A percentile compares a stretch with the other conserved stretches of the same genome.
Evolutionary conservation across 1,140 invertebrate genomes (phyloP).

Genomic region (Diplogasteroides magnus): DNA sequence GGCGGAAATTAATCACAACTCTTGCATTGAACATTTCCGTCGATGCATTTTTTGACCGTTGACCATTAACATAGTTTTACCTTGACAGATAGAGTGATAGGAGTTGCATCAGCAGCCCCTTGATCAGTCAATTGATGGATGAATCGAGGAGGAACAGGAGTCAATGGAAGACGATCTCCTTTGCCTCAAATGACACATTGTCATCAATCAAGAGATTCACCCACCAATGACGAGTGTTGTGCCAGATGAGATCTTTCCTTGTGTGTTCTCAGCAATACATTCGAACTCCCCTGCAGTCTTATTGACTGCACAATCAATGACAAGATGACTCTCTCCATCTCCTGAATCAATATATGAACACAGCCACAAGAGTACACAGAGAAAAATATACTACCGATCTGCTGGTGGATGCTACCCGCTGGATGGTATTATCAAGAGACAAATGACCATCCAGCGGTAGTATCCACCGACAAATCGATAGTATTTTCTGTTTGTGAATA

Average conservation of each 20-base stretch:
- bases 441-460: too few relatives aligned
- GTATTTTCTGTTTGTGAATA: too few relatives aligned
- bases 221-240: constrained; percentile 30
- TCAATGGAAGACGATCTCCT: neutral
- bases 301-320: constrained; percentile 34
- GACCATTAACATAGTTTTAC: constrained; percentile 6
- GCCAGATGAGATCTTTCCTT: constrained; percentile 26
- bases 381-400: too few relatives aligned
- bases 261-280: constrained; percentile 35
- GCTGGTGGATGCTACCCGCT: neutral
- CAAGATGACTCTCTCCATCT: constrained; percentile 31
- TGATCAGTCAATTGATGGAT: constrained; percentile 24
- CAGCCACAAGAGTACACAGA: too few relatives aligned
- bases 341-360: too few relatives aligned
- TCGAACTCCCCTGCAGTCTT: constrained; percentile 39
- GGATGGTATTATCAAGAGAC: too few relatives aligned
- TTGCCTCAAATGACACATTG: neutral
- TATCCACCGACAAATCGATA: too few relatives aligned
- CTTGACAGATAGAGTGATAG: constrained; percentile 32
- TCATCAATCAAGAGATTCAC: neutral
- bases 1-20: too few relatives aligned
- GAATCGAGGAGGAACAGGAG: constrained; percentile 31
- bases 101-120: constrained; percentile 34
- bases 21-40: too few relatives aligned
- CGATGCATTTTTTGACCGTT: too few relatives aligned